A percentile compares a stretch with the other conserved stretches of the same genome.
Evolutionary conservation across 2,888 invertebrate genomes (phyloP).

Genomic region (Neelides folsomi): DNA sequence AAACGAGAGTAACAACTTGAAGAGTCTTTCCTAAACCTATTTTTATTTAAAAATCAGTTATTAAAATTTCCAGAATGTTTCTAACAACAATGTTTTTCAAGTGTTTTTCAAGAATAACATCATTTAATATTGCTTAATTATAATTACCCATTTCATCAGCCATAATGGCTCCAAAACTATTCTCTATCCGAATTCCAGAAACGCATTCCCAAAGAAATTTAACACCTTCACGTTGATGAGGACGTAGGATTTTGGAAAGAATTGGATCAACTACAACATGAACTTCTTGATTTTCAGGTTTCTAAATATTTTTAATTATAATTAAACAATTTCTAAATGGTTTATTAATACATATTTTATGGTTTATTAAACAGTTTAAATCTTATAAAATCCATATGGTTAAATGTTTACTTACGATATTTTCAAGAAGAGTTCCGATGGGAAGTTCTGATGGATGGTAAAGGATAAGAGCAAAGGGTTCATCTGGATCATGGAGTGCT

Average conservation of each 20-base stretch:
- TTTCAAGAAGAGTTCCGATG: slow-evolving; percentile 75
- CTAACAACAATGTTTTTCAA: no score
- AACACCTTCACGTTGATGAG: slow-evolving; percentile 97
- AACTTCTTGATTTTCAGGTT: slow-evolving; percentile 50
- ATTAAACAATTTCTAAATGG: neutral
- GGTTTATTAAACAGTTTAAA: neutral
- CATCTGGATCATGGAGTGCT: slow-evolving; percentile 80
- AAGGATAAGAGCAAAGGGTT: slow-evolving; percentile 78
- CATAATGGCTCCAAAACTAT: slow-evolving; percentile 92
- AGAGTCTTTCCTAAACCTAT: slow-evolving; percentile 58
- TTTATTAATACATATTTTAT: neutral
- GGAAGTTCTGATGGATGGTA: slow-evolving; percentile 69
- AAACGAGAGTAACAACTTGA: slow-evolving; percentile 89
- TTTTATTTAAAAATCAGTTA: no score
- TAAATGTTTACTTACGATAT: neutral
- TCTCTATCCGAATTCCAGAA: slow-evolving; percentile 73
- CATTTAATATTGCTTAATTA: neutral
- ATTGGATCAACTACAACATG: slow-evolving; percentile 96
- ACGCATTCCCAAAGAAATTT: slow-evolving; percentile 99
- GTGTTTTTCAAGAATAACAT: neutral
- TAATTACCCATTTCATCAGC: slow-evolving; percentile 99
- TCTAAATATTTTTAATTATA: slow-evolving; percentile 37
- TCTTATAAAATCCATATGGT: neutral
- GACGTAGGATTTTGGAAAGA: slow-evolving; percentile 74
- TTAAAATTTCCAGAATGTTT: no score